A percentile compares a stretch with the other conserved stretches of the same genome.
phyloP scores from a whole-genome alignment of 2,888 invertebrate species.

The Drosophila subquinaria region DNA sequence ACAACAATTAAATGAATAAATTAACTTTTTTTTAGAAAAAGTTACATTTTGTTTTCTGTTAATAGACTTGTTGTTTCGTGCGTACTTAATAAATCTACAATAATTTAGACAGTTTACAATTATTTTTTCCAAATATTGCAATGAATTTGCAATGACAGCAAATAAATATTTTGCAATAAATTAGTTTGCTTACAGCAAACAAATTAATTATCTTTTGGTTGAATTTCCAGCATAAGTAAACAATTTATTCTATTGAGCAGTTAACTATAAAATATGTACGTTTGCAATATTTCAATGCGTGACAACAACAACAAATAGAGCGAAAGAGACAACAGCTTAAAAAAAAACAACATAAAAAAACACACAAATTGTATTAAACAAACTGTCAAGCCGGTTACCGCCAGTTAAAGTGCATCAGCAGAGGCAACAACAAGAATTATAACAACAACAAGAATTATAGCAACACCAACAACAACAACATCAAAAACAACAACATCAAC shows the following conservation, averaged over 20 bases:
- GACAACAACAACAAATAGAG: slow-evolving; percentile 52
- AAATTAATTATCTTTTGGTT: slow-evolving; percentile 60
- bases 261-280: slow-evolving; percentile 37
- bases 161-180: slow-evolving; percentile 56
- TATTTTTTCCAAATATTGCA: slow-evolving; percentile 19
- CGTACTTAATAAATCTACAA: slow-evolving; percentile 5
- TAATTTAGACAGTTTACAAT: slow-evolving; percentile 10
- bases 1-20: slow-evolving; percentile 15
- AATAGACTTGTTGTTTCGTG: slow-evolving; percentile 7
- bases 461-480: slow-evolving; percentile 26
- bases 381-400: slow-evolving; percentile 71
- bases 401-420: slow-evolving; percentile 66
- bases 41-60: background rate
- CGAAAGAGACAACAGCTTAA: slow-evolving; percentile 28
- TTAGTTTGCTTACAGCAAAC: slow-evolving; percentile 40
- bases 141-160: slow-evolving; percentile 53
- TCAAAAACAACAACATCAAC: slow-evolving; percentile 27
- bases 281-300: slow-evolving; percentile 58
- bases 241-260: slow-evolving; percentile 44
- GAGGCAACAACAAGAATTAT: slow-evolving; percentile 7
- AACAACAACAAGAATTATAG: slow-evolving; percentile 5
- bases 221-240: slow-evolving; percentile 53
- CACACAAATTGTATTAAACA: slow-evolving; percentile 29
- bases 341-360: slow-evolving; percentile 12
- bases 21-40: background rate